Base-by-base conservation (phyloP, 92 coral and sea anemone genomes). In the Zoanthus sansibaricus region DNA sequence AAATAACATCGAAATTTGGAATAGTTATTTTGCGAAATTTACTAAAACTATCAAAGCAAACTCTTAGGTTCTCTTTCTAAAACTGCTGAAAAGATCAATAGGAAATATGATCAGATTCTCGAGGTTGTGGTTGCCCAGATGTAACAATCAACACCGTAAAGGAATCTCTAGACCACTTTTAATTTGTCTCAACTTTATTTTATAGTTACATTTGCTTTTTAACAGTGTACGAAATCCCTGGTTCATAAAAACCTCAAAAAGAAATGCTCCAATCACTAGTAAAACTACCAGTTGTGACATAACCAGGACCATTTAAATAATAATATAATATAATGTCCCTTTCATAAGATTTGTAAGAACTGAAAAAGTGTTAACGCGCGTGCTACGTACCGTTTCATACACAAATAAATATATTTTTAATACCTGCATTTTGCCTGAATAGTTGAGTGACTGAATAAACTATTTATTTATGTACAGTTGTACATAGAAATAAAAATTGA, bases 211-310 rank as follows among this genome's bases (percentile, higher is more conserved):
- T 80, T 11, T 64, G 58, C 48, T 56, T 62, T 62, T 17, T 6
- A 3, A 62, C n/a, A 4, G 25, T 62, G 42, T 31, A 12, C 5
- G 30, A 7, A 62, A 62, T 20, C 21, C 30, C 21, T 42, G 46
- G 45, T 25, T 49, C 2, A 69, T 69, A 66, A 49, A 80, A 64
- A 48, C 85, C 85, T 44, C 66, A 66, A 64, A 80, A 64, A 59
- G 75, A 80, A 21, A 64, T 49, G 75, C 70, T 46, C 46, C 7
- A 3, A 49, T 67, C 75, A 10, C 4, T 47, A 11, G 9, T 49
- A 49, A 44, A 71, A 14, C 25, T 62, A 46, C 21, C 59, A 33
- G 56, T 67, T 14, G 42, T 37, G 21, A 78, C 18, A 12, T 18
- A 33, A 3, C 44, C 42, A 37, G 42, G 45, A n/a, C 44, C 17